These are phyloP conservation scores for Peucedramus taeniatus DNA, from an alignment of 2,113 vertebrate genomes.

Conservation along the genomic window DNA sequence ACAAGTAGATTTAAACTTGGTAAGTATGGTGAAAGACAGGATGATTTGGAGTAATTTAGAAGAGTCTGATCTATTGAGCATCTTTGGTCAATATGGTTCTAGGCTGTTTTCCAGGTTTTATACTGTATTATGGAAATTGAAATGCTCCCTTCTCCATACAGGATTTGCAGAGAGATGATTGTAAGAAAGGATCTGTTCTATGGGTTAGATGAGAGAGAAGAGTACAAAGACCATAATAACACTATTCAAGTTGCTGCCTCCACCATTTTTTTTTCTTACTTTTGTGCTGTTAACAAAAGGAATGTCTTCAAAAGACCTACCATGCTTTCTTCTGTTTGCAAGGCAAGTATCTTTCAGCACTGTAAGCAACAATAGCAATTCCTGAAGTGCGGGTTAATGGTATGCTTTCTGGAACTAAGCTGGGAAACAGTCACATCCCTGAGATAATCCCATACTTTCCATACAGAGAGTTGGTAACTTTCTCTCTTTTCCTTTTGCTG, in stretches of 20 bases:
- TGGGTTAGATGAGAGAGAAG: neutral
- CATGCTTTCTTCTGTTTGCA: neutral
- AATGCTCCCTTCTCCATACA: neutral
- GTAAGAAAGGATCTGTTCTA: neutral
- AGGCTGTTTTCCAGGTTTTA: neutral
- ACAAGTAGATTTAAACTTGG: neutral
- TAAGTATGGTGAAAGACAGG: neutral
- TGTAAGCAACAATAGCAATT: neutral
- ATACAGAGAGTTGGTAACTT: neutral
- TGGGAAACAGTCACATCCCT: neutral
- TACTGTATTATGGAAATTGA: neutral
- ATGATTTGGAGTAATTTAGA: neutral
- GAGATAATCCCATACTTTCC: neutral
- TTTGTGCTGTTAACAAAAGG: neutral
- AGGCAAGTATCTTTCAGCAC: neutral
- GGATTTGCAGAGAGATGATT: neutral
- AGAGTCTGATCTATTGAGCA: fast-evolving
- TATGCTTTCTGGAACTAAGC: neutral
- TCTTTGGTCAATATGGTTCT: neutral
- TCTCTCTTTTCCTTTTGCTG: neutral
- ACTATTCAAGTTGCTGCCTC: neutral
- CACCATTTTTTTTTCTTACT: neutral
- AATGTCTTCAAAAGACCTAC: neutral
- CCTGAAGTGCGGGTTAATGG: neutral
- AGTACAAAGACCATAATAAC: neutral